phyloP scores from a whole-genome alignment of 53 echinoderm and acorn worm species.

The Hippasteria phrygiana region DNA sequence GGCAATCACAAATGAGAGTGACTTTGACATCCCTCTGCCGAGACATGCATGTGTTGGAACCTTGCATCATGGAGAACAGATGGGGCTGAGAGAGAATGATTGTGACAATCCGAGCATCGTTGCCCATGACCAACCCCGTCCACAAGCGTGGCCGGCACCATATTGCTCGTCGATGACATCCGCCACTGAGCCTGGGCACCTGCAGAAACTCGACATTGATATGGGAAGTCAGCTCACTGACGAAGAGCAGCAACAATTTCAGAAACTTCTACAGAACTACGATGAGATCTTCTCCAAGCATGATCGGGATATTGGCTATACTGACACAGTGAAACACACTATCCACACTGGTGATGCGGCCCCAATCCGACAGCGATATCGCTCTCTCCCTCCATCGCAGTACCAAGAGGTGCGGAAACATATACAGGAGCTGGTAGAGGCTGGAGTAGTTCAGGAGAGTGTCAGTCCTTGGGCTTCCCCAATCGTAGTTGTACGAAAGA shows the following conservation, averaged over 20 bases:
- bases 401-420: neutral
- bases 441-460: neutral
- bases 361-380: slow-evolving; percentile 3
- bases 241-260: neutral
- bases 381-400: slow-evolving; percentile 15
- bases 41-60: neutral
- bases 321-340: slow-evolving; percentile 16
- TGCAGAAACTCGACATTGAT: neutral
- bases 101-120: no score
- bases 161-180: no score
- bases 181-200: no score
- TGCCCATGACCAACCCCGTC: no score
- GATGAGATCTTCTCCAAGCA: neutral
- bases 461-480: slow-evolving; percentile 46
- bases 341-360: neutral
- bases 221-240: neutral
- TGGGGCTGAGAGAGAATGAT: no score
- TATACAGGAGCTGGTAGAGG: neutral
- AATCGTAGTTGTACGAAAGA: slow-evolving; percentile 1
- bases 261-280: neutral
- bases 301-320: slow-evolving; percentile 5
- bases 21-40: neutral
- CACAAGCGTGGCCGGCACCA: no score
- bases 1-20: slow-evolving; percentile 18
- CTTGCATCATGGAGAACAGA: neutral